Percentiles rank a stretch among this genome's conserved stretches.
These are phyloP conservation scores for Penaeus monodon DNA, from an alignment of 2,888 invertebrate species.

Conservation along the genomic window DNA sequence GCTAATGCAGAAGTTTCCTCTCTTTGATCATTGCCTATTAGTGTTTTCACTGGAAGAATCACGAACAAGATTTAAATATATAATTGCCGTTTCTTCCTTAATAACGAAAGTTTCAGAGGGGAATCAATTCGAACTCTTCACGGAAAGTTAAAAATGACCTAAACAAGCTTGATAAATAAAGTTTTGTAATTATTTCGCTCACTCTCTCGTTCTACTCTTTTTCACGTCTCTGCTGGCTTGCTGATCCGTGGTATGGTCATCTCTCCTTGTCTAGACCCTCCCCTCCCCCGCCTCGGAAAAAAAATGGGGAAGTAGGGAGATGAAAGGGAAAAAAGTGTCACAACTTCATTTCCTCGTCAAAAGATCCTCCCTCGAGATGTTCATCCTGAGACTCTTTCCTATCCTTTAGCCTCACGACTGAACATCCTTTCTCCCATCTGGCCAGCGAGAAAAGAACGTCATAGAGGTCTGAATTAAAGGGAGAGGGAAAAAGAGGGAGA, in stretches of 20 bases:
- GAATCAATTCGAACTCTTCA: background rate
- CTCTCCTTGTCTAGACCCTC: background rate
- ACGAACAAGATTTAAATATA: slow-evolving; percentile 25
- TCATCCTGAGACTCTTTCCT: too few species aligned
- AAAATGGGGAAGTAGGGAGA: background rate
- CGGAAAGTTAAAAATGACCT: slow-evolving; percentile 7
- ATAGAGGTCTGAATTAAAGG: background rate
- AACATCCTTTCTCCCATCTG: too few species aligned
- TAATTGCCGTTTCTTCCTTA: slow-evolving; percentile 29
- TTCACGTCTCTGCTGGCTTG: background rate
- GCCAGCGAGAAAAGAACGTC: too few species aligned
- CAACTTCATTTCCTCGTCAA: slow-evolving; percentile 1
- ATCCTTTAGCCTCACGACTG: too few species aligned
- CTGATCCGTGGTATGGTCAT: background rate
- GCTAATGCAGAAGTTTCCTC: slow-evolving; percentile 18
- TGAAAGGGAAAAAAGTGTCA: background rate
- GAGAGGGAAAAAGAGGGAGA: background rate
- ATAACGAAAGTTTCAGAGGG: slow-evolving; percentile 25
- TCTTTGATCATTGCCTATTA: slow-evolving; percentile 31
- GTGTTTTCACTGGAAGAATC: background rate
- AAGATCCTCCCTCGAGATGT: too few species aligned
- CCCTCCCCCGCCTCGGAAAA: background rate
- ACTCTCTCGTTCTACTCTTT: slow-evolving; percentile 8
- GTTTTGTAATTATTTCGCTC: slow-evolving; percentile 14
- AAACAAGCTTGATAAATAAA: background rate